Percentiles rank a stretch among this genome's conserved stretches.
phyloP scores from a whole-genome alignment of 1,140 invertebrate genomes.

The Lepidurus couesii region DNA sequence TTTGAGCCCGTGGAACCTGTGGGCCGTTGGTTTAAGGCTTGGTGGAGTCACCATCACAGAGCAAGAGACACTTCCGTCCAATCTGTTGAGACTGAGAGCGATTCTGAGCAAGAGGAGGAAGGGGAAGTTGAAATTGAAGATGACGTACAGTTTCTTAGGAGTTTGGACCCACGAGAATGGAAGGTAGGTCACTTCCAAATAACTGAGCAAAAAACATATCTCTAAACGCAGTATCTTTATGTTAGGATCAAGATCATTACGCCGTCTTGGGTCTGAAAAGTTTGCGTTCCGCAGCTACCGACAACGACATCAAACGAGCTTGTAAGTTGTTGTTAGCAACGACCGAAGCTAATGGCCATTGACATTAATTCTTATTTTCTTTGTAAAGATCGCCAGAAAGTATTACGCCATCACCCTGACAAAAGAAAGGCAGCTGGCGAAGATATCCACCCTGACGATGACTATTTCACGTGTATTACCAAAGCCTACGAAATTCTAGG shows the following conservation, averaged over 20 bases:
- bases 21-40: constrained; percentile 47
- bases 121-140: constrained; percentile 55
- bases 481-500: constrained; percentile 90
- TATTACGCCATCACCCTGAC: constrained; percentile 94
- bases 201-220: background rate
- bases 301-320: constrained; percentile 87
- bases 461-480: constrained; percentile 99
- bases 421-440: constrained; percentile 85
- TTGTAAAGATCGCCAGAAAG: constrained; percentile 65
- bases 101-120: constrained; percentile 41
- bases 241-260: constrained; percentile 88
- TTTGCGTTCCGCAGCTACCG: constrained; percentile 70
- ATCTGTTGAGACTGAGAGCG: constrained; percentile 39
- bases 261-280: constrained; percentile 81
- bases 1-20: constrained; percentile 45
- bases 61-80: constrained; percentile 42
- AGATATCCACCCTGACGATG: constrained; percentile 74
- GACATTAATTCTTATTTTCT: constrained; percentile 30
- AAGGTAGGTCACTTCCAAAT: constrained; percentile 52
- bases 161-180: constrained; percentile 93
- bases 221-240: constrained; percentile 37
- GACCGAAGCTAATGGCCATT: background rate
- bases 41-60: constrained; percentile 42
- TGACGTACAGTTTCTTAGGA: constrained; percentile 75
- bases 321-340: constrained; percentile 57